Evolutionary conservation across 2,797 vertebrate species (phyloP), one percentile per base, ranked within the genome.

Genomic region (Mormyrus proboscirostris): DNA sequence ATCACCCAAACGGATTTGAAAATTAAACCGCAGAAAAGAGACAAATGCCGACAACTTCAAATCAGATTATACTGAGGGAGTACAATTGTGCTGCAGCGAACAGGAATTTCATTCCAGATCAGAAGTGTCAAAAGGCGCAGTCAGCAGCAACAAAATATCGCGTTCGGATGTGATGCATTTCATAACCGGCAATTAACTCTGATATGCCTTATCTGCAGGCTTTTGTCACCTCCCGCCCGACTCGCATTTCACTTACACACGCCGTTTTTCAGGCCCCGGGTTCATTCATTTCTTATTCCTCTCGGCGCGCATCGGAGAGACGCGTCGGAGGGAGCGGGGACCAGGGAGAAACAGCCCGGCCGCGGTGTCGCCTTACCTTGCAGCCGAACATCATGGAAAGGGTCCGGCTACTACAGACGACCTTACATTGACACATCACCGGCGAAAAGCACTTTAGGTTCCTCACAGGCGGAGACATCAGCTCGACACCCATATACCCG

Each of bases 401-500:
- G 1, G 91, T 93, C 86, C 92, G 90, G 86, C 91, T 90, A 86
- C 91, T 92, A 88, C 93, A 93, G 53, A 91, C 90, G 87, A 93
- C 90, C 86, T 92, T 92, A 91, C 93, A 93, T 53, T 93, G 93
- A 89, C 93, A 93, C 9, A 93, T 88, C 19, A 93, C 89, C 3
- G 92, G 93, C 49, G 93, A 91, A 79, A 91, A 91, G 84, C 93
- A 93, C 76, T 89, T 89, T 16, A 90, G 88, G 47, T 89, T 89
- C 22, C 91, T 88, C 84, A 89, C 82, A 19, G 91, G 91, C 8
- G 89, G 91, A 59, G 90, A 90, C 88, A 92, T 92, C 33, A 53
- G 82, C 50, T 85, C 88, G 50, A 86, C 53, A 86, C 88, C 88
- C 82, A 88, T 88, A 88, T 44, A 62, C 57, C 50, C 55, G 79